phyloP scores from a whole-genome alignment of 2,113 vertebrate genomes.

The Hypanus sabinus region DNA sequence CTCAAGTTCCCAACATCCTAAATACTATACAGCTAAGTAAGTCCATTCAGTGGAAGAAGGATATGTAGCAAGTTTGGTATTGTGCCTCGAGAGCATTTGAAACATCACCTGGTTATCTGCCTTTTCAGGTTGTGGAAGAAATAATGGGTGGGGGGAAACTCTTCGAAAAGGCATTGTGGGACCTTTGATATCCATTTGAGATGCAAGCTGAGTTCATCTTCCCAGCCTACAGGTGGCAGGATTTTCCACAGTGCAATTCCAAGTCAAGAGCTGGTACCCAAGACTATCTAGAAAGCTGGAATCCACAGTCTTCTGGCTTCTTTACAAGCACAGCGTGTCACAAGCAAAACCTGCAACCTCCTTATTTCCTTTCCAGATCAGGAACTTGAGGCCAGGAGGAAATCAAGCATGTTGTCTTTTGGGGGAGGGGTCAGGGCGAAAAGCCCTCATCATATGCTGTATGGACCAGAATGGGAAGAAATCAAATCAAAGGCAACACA shows the following conservation, averaged over 20 bases:
- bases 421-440: too few relatives aligned
- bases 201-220: not conserved
- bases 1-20: not conserved
- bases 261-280: too few relatives aligned
- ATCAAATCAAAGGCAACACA: not conserved
- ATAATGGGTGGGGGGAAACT: not conserved
- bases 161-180: not conserved
- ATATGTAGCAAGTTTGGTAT: not conserved
- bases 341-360: not conserved
- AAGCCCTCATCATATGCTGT: too few relatives aligned
- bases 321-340: not conserved
- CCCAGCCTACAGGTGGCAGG: not conserved
- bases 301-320: not conserved
- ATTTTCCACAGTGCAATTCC: too few relatives aligned
- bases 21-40: not conserved
- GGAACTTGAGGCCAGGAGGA: not conserved
- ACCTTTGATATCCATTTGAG: not conserved
- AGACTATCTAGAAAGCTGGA: not conserved
- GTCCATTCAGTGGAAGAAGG: not conserved
- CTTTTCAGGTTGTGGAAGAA: not conserved
- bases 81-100: not conserved
- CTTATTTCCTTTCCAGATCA: not conserved
- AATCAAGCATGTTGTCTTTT: not conserved
- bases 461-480: not conserved
- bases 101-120: not conserved